Base-by-base conservation (phyloP, 2,797 vertebrate species). In the Gymnodraco acuticeps region DNA sequence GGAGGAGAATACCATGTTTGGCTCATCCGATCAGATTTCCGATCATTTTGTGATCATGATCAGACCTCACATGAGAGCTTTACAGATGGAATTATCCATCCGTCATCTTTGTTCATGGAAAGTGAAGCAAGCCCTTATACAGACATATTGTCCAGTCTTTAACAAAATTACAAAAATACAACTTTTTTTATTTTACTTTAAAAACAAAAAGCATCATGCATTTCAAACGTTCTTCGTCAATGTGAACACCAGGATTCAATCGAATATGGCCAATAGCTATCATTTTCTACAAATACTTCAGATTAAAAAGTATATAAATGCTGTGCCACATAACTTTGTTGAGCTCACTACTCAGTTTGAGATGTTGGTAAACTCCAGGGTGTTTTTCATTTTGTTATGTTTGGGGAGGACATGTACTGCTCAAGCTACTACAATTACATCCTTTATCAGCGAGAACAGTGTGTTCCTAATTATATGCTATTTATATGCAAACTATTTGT, bases 1-100 rank as follows among this genome's bases (percentile, higher is more conserved):
- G 68, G 86, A 42, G 59, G 81, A 90, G 87, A 9, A 38, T 20
- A 3, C 92, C 92, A 94, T 92, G 87, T 94, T 93, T 90, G 93
- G 92, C 87, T 81, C 73, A 65, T 86, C 81, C 45, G 67, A 80
- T 82, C 80, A 81, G 74, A 92, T 80, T 84, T 87, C 77, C 66
- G 81, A 86, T 89, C 87, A 79, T 79, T 87, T 79, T 78, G 81
- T 63, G 88, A 87, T 91, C 84, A 82, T 86, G 90, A 88, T 90
- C 77, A 56, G 82, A 78, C 45, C 64, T 87, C 73, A 77, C 82
- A 84, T 33, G 70, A 77, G 81, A 75, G 52, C 77, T 75, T 59
- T 47, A 23, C 86, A 81, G 79, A 89, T 87, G 83, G 85, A 81
- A 67, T 66, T 63, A 66, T 85, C n/a, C n/a, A n/a, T n/a, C n/a